Conservation (phyloP, 53 echinoderm and acorn worm genomes). For the Patiria pectinifera region DNA sequence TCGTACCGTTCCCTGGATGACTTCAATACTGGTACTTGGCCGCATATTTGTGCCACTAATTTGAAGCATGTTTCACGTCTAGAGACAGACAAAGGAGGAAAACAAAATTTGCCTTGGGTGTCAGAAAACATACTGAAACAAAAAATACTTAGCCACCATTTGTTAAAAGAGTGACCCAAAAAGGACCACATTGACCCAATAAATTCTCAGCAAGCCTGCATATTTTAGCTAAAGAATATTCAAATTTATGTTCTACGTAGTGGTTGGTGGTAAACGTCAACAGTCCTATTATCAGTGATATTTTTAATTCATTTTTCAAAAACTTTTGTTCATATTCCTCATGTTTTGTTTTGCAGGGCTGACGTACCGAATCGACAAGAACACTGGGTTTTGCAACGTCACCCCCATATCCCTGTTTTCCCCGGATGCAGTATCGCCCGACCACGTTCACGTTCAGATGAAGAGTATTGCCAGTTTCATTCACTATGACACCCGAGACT, state of each 20-base stretch:
- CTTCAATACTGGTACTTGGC: conserved; percentile 70
- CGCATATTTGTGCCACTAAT: neutral
- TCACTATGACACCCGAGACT: conserved; percentile 60
- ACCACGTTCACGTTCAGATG: conserved; percentile 66
- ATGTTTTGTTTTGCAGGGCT: conserved; percentile 55
- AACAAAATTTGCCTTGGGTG: too few species aligned
- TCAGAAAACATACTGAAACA: too few species aligned
- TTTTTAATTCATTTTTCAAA: neutral
- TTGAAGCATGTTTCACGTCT: neutral
- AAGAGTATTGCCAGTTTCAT: conserved; percentile 62
- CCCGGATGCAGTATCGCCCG: conserved; percentile 53
- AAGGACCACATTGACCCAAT: too few species aligned
- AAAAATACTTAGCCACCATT: too few species aligned
- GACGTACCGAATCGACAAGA: conserved; percentile 66
- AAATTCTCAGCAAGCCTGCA: too few species aligned
- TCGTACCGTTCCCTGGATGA: conserved; percentile 58
- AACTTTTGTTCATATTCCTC: neutral
- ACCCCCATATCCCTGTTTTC: conserved; percentile 53
- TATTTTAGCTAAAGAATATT: too few species aligned
- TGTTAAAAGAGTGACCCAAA: too few species aligned
- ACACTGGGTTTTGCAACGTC: conserved; percentile 52
- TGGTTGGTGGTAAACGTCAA: too few species aligned
- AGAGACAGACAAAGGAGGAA: neutral
- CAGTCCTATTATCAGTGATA: too few species aligned
- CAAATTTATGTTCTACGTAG: too few species aligned